Percentiles rank a stretch among this genome's conserved stretches.
phyloP scores from a whole-genome alignment of 2,797 vertebrate species.

The Simalia tracyae region DNA sequence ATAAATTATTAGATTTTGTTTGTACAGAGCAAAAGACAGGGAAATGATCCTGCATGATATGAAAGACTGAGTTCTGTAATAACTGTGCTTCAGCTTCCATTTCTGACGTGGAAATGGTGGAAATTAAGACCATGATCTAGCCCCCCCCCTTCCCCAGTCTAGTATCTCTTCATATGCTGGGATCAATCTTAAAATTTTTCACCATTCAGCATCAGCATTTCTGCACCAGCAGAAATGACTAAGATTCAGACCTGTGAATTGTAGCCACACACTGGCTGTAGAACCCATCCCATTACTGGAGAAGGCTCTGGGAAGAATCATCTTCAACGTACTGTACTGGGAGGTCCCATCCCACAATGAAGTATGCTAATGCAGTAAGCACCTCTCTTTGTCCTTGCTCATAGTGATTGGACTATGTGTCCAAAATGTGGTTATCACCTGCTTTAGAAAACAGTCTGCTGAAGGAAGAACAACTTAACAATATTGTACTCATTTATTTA shows the following conservation, averaged over 20 bases:
- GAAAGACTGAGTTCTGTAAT: not conserved
- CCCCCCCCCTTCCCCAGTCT: not conserved
- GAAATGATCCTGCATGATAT: not conserved
- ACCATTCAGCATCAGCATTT: not conserved
- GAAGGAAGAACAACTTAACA: conserved; percentile 17
- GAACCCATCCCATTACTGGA: not conserved
- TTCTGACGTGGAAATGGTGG: not conserved
- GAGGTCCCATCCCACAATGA: not conserved
- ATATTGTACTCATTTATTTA: not conserved
- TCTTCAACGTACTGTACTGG: not conserved
- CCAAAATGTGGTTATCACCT: not conserved
- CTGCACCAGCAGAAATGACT: not conserved
- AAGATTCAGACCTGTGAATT: not conserved
- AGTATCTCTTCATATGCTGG: not conserved
- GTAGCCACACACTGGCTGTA: not conserved
- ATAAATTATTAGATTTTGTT: not conserved
- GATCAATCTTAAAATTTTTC: not conserved
- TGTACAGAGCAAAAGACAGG: not conserved
- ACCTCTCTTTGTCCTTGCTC: not conserved
- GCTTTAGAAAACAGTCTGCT: conserved; percentile 13
- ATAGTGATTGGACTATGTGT: not conserved
- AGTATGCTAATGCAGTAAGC: not conserved
- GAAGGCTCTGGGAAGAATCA: not conserved
- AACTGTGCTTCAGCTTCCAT: not conserved
- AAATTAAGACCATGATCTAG: not conserved